Conservation (phyloP, 1,140 invertebrate genomes). For the Aphidius ervi region DNA sequence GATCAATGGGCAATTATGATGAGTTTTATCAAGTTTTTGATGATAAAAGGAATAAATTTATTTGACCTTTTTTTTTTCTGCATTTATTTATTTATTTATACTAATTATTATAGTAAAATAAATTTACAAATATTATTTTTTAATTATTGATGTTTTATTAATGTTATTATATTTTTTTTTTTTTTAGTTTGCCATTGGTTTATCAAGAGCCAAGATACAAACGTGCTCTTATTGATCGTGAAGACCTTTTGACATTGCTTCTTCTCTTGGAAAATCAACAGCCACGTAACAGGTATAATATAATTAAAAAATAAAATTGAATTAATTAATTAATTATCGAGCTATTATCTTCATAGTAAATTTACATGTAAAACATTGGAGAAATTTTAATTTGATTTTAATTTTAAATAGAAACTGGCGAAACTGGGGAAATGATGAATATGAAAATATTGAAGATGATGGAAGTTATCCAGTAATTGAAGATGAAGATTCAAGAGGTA, state of each 20-base stretch:
- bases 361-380: too few species aligned
- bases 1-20: too few species aligned
- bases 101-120: too few species aligned
- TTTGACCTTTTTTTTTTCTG: slow-evolving; percentile 3
- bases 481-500: slow-evolving; percentile 36
- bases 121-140: too few species aligned
- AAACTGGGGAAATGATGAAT: slow-evolving; percentile 38
- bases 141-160: too few species aligned
- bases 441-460: slow-evolving; percentile 37
- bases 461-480: slow-evolving; percentile 30
- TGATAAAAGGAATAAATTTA: too few species aligned
- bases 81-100: too few species aligned
- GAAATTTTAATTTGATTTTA: slow-evolving; percentile 13
- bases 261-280: slow-evolving; percentile 42
- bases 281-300: slow-evolving; percentile 32
- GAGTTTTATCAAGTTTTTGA: too few species aligned
- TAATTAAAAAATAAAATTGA: neutral
- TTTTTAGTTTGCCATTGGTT: slow-evolving; percentile 28
- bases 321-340: neutral
- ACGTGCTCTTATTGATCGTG: slow-evolving; percentile 43
- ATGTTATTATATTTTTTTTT: neutral
- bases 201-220: slow-evolving; percentile 44
- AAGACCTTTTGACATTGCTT: slow-evolving; percentile 42
- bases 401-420: slow-evolving; percentile 33
- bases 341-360: neutral